Evolutionary conservation across 1,140 invertebrate genomes (phyloP).

Genomic region (Trichonephila clavipes): DNA sequence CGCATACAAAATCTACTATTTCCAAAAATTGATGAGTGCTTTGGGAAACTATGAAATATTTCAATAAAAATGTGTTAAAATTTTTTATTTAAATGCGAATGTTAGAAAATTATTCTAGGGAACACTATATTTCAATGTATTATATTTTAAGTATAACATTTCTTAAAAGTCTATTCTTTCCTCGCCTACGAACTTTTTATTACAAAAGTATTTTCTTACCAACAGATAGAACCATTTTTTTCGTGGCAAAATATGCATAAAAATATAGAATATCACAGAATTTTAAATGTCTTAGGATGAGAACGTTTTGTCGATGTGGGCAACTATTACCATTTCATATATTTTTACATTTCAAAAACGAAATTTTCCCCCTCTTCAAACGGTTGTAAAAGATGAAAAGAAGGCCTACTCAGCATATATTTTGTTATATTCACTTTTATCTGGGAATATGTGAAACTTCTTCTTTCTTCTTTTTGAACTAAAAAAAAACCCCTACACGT

Average conservation of each 20-base stretch:
- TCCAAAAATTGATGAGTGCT: no score
- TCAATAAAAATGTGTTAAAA: no score
- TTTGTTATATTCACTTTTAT: conserved; percentile 50
- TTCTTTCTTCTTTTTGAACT: neutral
- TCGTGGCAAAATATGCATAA: neutral
- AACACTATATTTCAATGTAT: no score
- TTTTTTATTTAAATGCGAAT: no score
- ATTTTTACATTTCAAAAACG: conserved; percentile 23
- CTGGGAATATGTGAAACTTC: conserved; percentile 6
- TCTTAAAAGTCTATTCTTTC: no score
- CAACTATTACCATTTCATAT: conserved; percentile 37
- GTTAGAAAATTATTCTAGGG: no score
- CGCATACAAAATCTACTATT: no score
- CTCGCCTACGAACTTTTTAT: no score
- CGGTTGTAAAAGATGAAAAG: neutral
- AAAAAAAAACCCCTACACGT: neutral
- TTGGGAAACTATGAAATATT: no score
- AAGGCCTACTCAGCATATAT: conserved; percentile 50
- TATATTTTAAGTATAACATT: no score
- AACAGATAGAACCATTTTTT: neutral
- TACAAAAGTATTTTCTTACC: neutral
- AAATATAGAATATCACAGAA: neutral
- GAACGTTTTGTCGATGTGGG: conserved; percentile 25
- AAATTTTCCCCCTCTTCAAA: neutral
- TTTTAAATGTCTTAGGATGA: conserved; percentile 27